Base-by-base conservation (phyloP, 2,797 vertebrate species). In the Oreochromis grahami region DNA sequence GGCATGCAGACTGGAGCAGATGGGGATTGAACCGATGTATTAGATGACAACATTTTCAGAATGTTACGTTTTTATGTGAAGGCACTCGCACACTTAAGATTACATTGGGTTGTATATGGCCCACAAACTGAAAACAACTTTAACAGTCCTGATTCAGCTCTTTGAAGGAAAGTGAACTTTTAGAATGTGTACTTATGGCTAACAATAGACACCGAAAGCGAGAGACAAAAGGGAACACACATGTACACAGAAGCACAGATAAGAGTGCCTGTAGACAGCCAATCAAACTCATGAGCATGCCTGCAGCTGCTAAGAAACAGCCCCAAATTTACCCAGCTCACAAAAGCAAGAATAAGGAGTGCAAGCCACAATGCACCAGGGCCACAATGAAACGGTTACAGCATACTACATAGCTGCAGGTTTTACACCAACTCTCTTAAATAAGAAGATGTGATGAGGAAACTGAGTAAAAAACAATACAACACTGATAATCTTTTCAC, bases 361-460 rank as follows among this genome's bases (percentile, higher is more conserved):
- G 68, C 43, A 48, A 50, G 43, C 45, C 70, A 50, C 26, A 74
- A n/a, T 32, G 43, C 24, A 4, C 43, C 26, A 7, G 43, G 14
- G 43, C 68, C 15, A 72, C 15, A 12, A 9, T 29, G 41, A 45
- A 45, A 14, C 2, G 0, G 21, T 7, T 0, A 70, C 21, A 48
- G 43, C 14, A 72, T 29, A 72, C 9, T 29, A 29, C 24, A 48
- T 2, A 32, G 0, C 43, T 72, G 10, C 24, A 72, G 2, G 24
- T 72, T 72, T 48, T 32, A 32, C 24, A 72, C 15, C 1, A 17
- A n/a, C 43, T 29, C 56, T 6, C 2, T 70, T 70, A 70, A 72
- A 29, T 48, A 72, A 19, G 24, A 48, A 3, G 0, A 48, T 2
- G 0, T 48, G 68, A 72, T 1, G 6, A 48, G 26, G 4, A 48